Evolutionary conservation across 2,888 invertebrate species (phyloP), one percentile per base, ranked within the genome.

Genomic region (Eucera pruinosa): DNA sequence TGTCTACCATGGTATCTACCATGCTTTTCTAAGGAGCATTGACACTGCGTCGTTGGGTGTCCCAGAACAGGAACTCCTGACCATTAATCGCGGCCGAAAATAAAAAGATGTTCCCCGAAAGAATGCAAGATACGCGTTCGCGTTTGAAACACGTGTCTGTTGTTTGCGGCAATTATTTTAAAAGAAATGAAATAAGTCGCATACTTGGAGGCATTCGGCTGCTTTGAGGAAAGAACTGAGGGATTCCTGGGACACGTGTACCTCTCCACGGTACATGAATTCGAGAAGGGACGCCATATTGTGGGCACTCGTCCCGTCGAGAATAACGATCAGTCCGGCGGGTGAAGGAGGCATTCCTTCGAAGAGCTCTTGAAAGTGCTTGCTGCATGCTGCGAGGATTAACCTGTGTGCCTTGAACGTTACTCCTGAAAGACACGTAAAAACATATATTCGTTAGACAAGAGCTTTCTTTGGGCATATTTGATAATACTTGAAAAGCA

Each of bases 211-310:
- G 93, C 96, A 97, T 93, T 97, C 97, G 68, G 97, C 97, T 85
- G 97, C 97, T 93, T 97, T 97, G 82, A 97, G 95, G 92, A 97
- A 97, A 93, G 97, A 97, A 90, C 97, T 97, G 87, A 97, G 95
- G 84, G 97, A 96, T 93, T 97, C 97, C 93, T 97, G 97, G 88
- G 97, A 97, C 89, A 97, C 97, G 92, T 97, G 97, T 87, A 97
- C 97, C 93, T 97, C 97, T 74, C 97, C 97, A 92, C 97, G 97
- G 94, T 97, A 97, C 97, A 97, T 97, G 93, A 97, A 97, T 93
- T 97, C 97, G 84, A 97, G 94, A 84, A 97, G 94, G 54, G 97
- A 97, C 83, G 97, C 96, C 97, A 97, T 97, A 93, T 97, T 97
- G 91, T 96, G 96, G 75, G 97, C 97, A 86, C 96, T 95, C 86